Evolutionary conservation across 1,140 invertebrate species (phyloP).

Genomic region (Caerostris extrusa): DNA sequence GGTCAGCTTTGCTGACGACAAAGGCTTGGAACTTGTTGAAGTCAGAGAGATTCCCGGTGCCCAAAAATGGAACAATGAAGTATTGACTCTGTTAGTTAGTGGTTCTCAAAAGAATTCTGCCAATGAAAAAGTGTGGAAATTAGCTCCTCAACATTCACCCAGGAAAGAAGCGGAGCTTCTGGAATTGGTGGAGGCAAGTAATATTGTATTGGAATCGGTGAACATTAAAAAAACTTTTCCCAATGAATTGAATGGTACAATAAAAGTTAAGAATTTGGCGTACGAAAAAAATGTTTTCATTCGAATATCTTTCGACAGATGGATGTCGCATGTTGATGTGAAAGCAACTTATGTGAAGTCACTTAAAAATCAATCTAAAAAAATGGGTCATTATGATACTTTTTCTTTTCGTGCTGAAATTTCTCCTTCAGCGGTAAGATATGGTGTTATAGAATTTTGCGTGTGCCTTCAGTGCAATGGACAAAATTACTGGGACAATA

Average conservation of each 20-base stretch:
- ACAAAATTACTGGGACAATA: constrained; percentile 95
- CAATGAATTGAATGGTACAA: constrained; percentile 90
- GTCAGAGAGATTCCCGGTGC: constrained; percentile 57
- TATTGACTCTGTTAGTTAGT: neutral
- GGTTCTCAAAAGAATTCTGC: constrained; percentile 82
- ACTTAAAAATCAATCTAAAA: constrained; percentile 78
- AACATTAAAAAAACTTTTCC: constrained; percentile 91
- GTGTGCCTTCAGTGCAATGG: constrained; percentile 89
- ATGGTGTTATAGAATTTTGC: constrained; percentile 90
- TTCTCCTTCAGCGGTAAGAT: constrained; percentile 85
- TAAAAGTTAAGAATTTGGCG: constrained; percentile 95
- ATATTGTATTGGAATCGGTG: constrained; percentile 95
- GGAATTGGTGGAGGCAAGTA: constrained; percentile 88
- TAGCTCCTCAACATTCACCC: constrained; percentile 93
- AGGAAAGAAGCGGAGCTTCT: constrained; percentile 95
- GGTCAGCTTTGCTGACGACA: constrained; percentile 96
- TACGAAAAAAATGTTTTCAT: constrained; percentile 94
- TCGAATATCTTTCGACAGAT: constrained; percentile 88
- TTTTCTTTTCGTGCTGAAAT: constrained; percentile 93
- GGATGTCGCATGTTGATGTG: constrained; percentile 90
- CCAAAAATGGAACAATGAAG: constrained; percentile 22
- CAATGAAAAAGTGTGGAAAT: constrained; percentile 86
- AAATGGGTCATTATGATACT: constrained; percentile 87
- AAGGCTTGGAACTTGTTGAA: constrained; percentile 91
- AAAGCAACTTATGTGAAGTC: constrained; percentile 87